Evolutionary conservation across 2,888 invertebrate genomes (phyloP).

Genomic region (Ptychoptera albimana): DNA sequence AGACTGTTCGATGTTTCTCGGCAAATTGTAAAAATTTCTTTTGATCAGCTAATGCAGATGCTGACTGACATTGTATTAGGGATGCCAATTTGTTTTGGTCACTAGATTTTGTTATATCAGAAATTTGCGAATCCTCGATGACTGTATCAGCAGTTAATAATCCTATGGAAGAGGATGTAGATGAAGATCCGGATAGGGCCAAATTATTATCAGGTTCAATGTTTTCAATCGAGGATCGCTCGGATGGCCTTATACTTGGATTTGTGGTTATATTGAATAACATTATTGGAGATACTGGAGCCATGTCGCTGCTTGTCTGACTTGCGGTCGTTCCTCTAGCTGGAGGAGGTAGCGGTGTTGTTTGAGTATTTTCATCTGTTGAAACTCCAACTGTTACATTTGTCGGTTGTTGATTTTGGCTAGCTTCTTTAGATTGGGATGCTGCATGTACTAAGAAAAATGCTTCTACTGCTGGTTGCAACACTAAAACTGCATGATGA

Average conservation of each 20-base stretch:
- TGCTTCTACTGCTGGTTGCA: constrained; percentile 77
- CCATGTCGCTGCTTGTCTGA: background rate
- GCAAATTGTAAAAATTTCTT: constrained; percentile 55
- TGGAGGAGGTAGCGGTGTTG: constrained; percentile 9
- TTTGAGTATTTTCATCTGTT: constrained; percentile 3
- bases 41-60: constrained; percentile 39
- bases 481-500: constrained; percentile 71
- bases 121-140: too few relatives aligned
- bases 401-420: constrained; percentile 13
- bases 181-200: too few relatives aligned
- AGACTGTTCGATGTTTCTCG: constrained; percentile 72
- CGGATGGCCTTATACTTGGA: background rate
- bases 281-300: constrained; percentile 4
- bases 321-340: constrained; percentile 5
- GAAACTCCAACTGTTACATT: background rate
- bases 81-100: constrained; percentile 15
- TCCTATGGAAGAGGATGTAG: too few relatives aligned
- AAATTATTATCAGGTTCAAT: too few relatives aligned
- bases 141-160: too few relatives aligned
- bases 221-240: constrained; percentile 16
- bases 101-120: constrained; percentile 13
- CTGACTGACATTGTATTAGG: constrained; percentile 7
- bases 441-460: constrained; percentile 80
- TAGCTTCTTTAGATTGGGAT: constrained; percentile 27
- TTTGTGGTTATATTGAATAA: background rate